These are phyloP conservation scores for Sebastes miniatus DNA, from an alignment of 2,797 vertebrate genomes.

Conservation along the genomic window DNA sequence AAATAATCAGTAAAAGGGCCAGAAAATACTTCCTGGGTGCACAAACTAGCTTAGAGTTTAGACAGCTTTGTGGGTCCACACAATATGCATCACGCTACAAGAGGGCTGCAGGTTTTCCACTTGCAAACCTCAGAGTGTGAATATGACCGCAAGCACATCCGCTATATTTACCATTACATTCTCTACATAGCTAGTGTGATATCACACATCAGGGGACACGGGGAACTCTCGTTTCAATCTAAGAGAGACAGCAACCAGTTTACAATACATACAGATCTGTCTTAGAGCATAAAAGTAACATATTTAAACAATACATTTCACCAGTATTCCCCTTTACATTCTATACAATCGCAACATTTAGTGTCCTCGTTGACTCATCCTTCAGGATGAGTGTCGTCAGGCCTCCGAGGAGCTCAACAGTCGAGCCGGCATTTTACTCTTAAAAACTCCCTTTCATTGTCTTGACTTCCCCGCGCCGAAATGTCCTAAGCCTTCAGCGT, in stretches of 20 bases:
- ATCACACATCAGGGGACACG: slow-evolving; percentile 13
- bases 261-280: slow-evolving; percentile 28
- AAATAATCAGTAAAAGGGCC: slow-evolving; percentile 3
- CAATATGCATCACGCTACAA: slow-evolving; percentile 26
- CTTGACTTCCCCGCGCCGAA: slow-evolving; percentile 10
- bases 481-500: slow-evolving; percentile 4
- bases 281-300: slow-evolving; percentile 30
- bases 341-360: slow-evolving; percentile 22
- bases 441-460: slow-evolving; percentile 11
- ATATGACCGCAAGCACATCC: slow-evolving; percentile 28
- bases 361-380: slow-evolving; percentile 44
- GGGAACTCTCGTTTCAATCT: not conserved
- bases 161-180: slow-evolving; percentile 44
- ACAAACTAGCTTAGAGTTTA: not conserved
- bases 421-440: not conserved
- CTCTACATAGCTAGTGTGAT: slow-evolving; percentile 28
- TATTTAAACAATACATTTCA: slow-evolving; percentile 33
- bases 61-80: slow-evolving; percentile 16
- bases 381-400: slow-evolving; percentile 45
- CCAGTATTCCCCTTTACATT: slow-evolving; percentile 42
- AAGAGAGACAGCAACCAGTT: not conserved
- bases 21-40: slow-evolving; percentile 6
- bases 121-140: slow-evolving; percentile 6
- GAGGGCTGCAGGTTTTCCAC: slow-evolving; percentile 24
- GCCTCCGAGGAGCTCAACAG: slow-evolving; percentile 7